A percentile compares a stretch with the other conserved stretches of the same genome.
phyloP scores from a whole-genome alignment of 2,797 vertebrate genomes.

The Naso thynnoides region DNA sequence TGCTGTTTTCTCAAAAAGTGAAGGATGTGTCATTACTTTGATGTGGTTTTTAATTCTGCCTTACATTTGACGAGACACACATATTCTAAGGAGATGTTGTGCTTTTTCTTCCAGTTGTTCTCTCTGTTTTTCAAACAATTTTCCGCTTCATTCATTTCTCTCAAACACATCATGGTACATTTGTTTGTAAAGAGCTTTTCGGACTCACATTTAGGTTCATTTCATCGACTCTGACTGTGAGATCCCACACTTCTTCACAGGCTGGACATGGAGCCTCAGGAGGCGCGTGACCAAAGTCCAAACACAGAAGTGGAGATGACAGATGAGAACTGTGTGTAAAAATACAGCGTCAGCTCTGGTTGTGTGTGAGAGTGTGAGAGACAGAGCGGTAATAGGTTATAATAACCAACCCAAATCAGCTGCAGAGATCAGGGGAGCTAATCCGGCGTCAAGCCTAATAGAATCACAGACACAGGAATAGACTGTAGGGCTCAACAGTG shows the following conservation, averaged over 20 bases:
- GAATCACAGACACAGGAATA: conserved; percentile 77
- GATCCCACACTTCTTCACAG: conserved; percentile 5
- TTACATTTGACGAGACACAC: conserved; percentile 21
- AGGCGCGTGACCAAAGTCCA: not conserved
- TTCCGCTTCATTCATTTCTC: conserved; percentile 12
- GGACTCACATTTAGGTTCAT: conserved; percentile 8
- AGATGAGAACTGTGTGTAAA: conserved; percentile 19
- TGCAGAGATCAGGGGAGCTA: conserved; percentile 68
- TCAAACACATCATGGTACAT: not conserved
- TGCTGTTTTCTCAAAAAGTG: conserved; percentile 11
- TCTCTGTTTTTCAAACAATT: not conserved
- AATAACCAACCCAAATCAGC: conserved; percentile 67
- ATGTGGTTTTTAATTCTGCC: conserved; percentile 51
- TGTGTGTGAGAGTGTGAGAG: conserved; percentile 38
- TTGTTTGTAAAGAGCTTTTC: too few relatives aligned
- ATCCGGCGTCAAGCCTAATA: conserved; percentile 77
- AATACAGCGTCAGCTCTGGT: conserved; percentile 1
- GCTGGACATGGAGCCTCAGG: not conserved
- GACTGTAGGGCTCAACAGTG: conserved; percentile 56
- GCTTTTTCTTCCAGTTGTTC: not conserved
- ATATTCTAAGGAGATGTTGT: not conserved
- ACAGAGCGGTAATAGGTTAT: conserved; percentile 54
- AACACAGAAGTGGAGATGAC: not conserved
- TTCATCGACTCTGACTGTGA: conserved; percentile 9
- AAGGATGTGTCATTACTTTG: conserved; percentile 28